Conservation (phyloP, 2,113 vertebrate species). For the Pseudonaja textilis region DNA sequence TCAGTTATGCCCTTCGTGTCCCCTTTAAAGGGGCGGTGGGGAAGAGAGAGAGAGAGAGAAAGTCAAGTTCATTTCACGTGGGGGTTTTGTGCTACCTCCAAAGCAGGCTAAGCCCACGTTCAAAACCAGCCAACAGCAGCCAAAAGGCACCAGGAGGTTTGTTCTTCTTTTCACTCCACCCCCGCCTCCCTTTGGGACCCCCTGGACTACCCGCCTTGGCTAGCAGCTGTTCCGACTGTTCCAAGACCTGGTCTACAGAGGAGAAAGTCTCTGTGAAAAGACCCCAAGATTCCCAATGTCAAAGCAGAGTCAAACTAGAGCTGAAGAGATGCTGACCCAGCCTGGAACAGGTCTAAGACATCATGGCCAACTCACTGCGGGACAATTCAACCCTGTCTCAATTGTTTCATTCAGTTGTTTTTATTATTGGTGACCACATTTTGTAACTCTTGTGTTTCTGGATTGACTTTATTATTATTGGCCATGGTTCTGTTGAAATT, state of each 20-base stretch:
- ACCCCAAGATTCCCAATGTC: not conserved
- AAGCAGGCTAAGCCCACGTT: not conserved
- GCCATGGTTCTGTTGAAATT: not conserved
- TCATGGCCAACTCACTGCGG: not conserved
- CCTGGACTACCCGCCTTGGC: not conserved
- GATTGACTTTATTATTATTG: not conserved
- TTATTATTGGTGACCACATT: not conserved
- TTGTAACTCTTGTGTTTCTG: not conserved
- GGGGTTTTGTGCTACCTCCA: not conserved
- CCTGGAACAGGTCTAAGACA: not conserved
- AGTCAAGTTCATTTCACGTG: not conserved
- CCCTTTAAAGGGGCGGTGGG: not conserved
- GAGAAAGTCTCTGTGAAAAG: not conserved
- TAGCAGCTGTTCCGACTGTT: not conserved
- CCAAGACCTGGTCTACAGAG: not conserved
- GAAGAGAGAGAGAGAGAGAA: not conserved
- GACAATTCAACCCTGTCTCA: not conserved
- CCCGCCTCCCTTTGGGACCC: not conserved
- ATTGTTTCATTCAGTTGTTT: not conserved
- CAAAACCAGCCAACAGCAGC: not conserved
- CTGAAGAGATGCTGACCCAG: not conserved
- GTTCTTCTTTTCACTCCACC: not conserved
- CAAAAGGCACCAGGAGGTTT: not conserved
- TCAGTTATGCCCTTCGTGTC: not conserved
- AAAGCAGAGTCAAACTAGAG: not conserved